Evolutionary conservation across 2,797 vertebrate genomes (phyloP), one percentile per base, ranked within the genome.

Genomic region (Rhinoraja longicauda): DNA sequence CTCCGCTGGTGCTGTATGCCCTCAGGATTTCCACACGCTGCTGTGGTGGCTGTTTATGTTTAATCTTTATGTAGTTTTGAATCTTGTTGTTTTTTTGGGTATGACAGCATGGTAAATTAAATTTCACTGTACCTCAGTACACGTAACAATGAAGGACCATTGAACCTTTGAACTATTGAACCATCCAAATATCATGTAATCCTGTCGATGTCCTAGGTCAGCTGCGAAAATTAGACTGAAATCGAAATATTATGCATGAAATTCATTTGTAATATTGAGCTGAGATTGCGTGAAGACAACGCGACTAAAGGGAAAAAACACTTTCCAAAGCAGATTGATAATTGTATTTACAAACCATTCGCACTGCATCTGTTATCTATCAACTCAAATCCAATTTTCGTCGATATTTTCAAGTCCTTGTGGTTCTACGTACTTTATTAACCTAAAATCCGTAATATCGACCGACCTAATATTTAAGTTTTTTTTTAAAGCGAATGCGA

Each of bases 281-380:
- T 26, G 12, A 36, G 0, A 13, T 32, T 32, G 6, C 1, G 12
- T n/a, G 10, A 10, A 77, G 2, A 77, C 2, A 1, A 3, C 17
- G 5, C n/a, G n/a, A n/a, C n/a, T n/a, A 0, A 1, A 13, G 77
- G 2, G 2, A 10, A 1, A 32, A 36, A 32, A 2, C 32, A 0
- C 0, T 13, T 36, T 45, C 45, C 7, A 0, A n/a, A 36, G 29
- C 75, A 2, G 32, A 36, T 36, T 9, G 76, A 4, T 17, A 15
- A 32, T 5, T 17, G 0, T 13, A 2, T 77, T 15, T 4, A 0
- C 9, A 29, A 77, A 4, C 12, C 0, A 12, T 2, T 17, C 1
- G n/a, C 13, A 2, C 8, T 77, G 32, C 1, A 2, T 5, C 76
- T 39, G 32, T 39, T 17, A 17, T 36, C 1, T 13, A 19, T 15